Conservation (phyloP, 2,888 invertebrate species). For the Drosophila paranaensis region DNA sequence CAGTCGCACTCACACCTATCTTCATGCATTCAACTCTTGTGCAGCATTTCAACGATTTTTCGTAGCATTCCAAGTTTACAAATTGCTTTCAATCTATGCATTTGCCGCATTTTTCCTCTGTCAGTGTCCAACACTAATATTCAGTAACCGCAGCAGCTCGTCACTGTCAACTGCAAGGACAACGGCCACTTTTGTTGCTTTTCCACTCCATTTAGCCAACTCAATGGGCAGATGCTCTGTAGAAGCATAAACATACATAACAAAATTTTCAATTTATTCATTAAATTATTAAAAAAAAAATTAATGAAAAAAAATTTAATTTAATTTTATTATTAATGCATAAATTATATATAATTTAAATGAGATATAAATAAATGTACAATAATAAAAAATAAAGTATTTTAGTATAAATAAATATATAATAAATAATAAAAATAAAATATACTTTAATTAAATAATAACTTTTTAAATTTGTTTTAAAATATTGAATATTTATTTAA, state of each 20-base stretch:
- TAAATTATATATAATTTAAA: no score
- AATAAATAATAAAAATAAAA: neutral
- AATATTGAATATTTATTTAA: no score
- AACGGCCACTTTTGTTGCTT: neutral
- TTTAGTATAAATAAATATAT: no score
- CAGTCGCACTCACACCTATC: neutral
- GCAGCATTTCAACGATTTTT: neutral
- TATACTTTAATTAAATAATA: no score
- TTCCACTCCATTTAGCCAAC: conserved; percentile 20
- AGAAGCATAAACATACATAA: neutral
- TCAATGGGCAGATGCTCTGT: conserved; percentile 5
- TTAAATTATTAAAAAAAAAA: no score
- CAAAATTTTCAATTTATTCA: neutral
- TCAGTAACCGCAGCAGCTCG: conserved; percentile 27
- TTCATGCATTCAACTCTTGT: neutral
- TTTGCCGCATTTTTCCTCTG: neutral
- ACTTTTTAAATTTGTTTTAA: no score
- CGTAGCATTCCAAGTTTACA: conserved; percentile 23
- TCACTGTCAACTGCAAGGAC: conserved; percentile 28
- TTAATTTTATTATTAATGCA: no score
- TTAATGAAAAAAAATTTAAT: no score
- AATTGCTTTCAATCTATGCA: conserved; percentile 10
- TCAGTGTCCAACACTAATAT: conserved; percentile 17
- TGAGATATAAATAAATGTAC: no score
- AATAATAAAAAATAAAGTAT: no score